These are phyloP conservation scores for Bettongia penicillata DNA, from an alignment of 2,113 vertebrate genomes.

Conservation along the genomic window DNA sequence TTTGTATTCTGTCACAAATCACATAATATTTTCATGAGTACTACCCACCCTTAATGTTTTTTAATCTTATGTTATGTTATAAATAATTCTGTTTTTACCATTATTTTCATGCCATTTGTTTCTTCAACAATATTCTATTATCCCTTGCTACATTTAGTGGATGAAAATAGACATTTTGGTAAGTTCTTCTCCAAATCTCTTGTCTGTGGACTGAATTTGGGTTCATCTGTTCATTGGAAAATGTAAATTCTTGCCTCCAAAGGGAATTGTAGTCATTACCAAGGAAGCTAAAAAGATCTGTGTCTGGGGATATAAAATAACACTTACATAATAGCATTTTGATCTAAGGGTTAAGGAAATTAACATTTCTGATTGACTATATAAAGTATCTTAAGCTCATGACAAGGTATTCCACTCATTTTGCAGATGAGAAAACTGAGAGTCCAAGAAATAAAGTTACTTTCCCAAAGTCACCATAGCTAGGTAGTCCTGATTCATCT, in stretches of 20 bases:
- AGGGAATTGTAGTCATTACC: constrained; percentile 51
- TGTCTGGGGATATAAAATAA: not conserved
- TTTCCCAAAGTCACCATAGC: not conserved
- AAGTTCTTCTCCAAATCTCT: constrained; percentile 41
- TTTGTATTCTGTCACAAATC: not conserved
- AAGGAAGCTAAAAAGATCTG: constrained; percentile 37
- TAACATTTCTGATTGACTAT: constrained; percentile 53
- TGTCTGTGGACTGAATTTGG: constrained; percentile 31
- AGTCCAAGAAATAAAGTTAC: not conserved
- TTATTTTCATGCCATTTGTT: constrained; percentile 62
- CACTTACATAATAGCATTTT: constrained; percentile 45
- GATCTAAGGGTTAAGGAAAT: constrained; percentile 43
- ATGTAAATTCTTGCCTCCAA: constrained; percentile 58
- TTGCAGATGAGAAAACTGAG: not conserved
- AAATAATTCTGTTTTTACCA: constrained; percentile 61
- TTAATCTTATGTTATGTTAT: constrained; percentile 52
- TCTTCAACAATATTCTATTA: constrained; percentile 55
- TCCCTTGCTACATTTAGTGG: constrained; percentile 59
- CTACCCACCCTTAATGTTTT: constrained; percentile 7
- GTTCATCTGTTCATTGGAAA: not conserved
- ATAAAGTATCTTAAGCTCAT: constrained; percentile 21
- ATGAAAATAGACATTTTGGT: constrained; percentile 48
- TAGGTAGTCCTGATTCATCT: not conserved
- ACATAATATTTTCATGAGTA: not conserved
- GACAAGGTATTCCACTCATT: not conserved